Evolutionary conservation across 92 coral and sea anemone genomes (phyloP).

Genomic region (Phymanthus crucifer): DNA sequence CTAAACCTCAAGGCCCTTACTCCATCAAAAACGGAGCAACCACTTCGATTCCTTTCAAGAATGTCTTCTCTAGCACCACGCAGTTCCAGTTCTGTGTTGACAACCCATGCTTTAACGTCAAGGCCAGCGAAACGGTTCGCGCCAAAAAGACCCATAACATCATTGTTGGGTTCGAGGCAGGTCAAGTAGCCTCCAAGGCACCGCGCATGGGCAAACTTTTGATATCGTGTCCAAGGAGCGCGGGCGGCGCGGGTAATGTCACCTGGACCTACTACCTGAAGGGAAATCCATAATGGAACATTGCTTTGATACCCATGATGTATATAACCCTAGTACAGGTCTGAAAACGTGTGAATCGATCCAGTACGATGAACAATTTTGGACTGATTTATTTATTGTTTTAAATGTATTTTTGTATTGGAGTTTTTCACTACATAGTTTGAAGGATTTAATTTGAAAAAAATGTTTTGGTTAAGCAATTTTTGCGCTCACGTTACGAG

Average conservation of each 20-base stretch:
- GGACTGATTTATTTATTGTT: not conserved
- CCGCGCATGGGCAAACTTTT: conserved; percentile 94
- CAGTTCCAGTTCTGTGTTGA: conserved; percentile 94
- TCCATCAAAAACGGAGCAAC: conserved; percentile 89
- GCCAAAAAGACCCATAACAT: conserved; percentile 90
- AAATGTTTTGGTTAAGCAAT: not conserved
- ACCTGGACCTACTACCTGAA: conserved; percentile 91
- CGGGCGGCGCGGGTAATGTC: conserved; percentile 86
- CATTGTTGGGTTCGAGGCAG: conserved; percentile 91
- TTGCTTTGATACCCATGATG: not conserved
- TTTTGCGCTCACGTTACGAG: not conserved
- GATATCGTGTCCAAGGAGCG: conserved; percentile 91
- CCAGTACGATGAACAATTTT: not conserved
- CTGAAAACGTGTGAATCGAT: not conserved
- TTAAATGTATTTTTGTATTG: not conserved
- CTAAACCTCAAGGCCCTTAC: conserved; percentile 98
- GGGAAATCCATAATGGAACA: conserved; percentile 37
- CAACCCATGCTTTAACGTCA: conserved; percentile 88
- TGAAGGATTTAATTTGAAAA: not conserved
- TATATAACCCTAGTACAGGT: not conserved
- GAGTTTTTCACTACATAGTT: not conserved
- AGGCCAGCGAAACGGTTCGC: conserved; percentile 88
- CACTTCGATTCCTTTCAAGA: conserved; percentile 90
- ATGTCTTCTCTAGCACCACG: conserved; percentile 87
- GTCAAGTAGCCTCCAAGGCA: conserved; percentile 89